Percentiles rank a stretch among this genome's conserved stretches.
Conservation (phyloP, 2,797 vertebrate genomes). For the Cuculus canorus region DNA sequence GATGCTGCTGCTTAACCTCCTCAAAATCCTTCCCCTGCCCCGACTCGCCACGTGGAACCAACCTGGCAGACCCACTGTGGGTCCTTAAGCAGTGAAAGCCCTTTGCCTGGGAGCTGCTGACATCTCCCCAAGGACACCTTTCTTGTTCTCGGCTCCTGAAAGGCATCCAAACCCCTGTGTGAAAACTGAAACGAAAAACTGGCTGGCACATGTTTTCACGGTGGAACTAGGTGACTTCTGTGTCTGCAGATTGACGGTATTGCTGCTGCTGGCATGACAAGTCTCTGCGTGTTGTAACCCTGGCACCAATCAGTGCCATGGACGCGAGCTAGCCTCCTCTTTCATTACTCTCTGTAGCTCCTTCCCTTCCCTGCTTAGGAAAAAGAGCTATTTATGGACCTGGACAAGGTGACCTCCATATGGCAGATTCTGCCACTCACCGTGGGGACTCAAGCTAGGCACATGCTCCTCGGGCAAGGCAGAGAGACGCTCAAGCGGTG, state of each 20-base stretch:
- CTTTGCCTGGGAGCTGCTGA: background rate
- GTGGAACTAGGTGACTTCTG: slow-evolving; percentile 26
- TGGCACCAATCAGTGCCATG: slow-evolving; percentile 58
- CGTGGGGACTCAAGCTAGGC: slow-evolving; percentile 22
- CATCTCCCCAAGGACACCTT: slow-evolving; percentile 20
- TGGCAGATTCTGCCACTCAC: slow-evolving; percentile 63
- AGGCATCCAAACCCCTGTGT: slow-evolving; percentile 50
- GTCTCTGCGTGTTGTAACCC: slow-evolving; percentile 44
- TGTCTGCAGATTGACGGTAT: slow-evolving; percentile 42
- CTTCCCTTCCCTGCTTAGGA: slow-evolving; percentile 49
- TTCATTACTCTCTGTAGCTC: slow-evolving; percentile 38
- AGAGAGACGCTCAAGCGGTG: background rate
- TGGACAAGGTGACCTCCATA: slow-evolving; percentile 68
- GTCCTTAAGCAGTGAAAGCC: background rate
- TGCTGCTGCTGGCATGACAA: slow-evolving; percentile 40
- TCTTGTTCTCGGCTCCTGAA: background rate
- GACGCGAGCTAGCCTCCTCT: slow-evolving; percentile 46
- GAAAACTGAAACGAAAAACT: slow-evolving; percentile 24
- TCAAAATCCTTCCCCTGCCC: background rate
- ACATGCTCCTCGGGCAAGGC: slow-evolving; percentile 36
- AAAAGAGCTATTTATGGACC: slow-evolving; percentile 70
- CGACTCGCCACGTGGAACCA: accelerated
- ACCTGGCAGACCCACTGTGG: accelerated
- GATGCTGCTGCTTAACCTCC: background rate
- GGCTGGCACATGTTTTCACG: background rate